phyloP scores from a whole-genome alignment of 64 coral and sea anemone species.

The Stichodactyla mertensii region DNA sequence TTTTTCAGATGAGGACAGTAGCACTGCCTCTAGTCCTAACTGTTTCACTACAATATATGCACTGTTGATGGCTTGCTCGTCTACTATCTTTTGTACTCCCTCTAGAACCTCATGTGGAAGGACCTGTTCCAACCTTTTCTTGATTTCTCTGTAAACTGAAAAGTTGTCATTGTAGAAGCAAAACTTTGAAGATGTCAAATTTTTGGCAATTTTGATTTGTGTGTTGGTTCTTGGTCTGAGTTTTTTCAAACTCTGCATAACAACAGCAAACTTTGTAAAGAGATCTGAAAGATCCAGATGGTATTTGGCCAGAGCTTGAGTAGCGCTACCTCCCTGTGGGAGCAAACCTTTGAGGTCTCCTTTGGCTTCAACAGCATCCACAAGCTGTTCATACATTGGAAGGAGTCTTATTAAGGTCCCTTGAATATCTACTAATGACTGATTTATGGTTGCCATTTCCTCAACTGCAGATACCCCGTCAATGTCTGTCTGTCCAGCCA shows the following conservation, averaged over 20 bases:
- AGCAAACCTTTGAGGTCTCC: slow-evolving; percentile 71
- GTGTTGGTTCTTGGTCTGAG: slow-evolving; percentile 77
- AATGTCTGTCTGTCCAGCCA: slow-evolving; percentile 31
- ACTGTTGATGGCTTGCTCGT: slow-evolving; percentile 86
- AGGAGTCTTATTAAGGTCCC: slow-evolving; percentile 56
- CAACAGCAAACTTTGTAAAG: slow-evolving; percentile 97
- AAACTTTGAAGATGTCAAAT: slow-evolving; percentile 71
- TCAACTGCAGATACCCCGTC: slow-evolving; percentile 43
- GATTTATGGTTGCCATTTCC: slow-evolving; percentile 53
- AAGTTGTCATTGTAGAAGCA: slow-evolving; percentile 85
- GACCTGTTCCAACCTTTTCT: slow-evolving; percentile 61
- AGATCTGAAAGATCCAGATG: slow-evolving; percentile 87
- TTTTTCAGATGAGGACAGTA: slow-evolving; percentile 56
- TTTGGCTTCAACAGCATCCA: slow-evolving; percentile 79
- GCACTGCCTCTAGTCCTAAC: slow-evolving; percentile 72
- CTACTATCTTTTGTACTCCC: slow-evolving; percentile 76
- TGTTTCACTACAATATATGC: slow-evolving; percentile 85
- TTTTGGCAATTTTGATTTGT: slow-evolving; percentile 79
- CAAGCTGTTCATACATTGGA: slow-evolving; percentile 81
- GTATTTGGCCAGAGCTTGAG: slow-evolving; percentile 71
- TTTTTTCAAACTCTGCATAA: slow-evolving; percentile 79
- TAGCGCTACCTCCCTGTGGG: slow-evolving; percentile 57
- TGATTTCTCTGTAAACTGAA: slow-evolving; percentile 62
- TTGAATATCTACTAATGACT: slow-evolving; percentile 52
- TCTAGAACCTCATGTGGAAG: slow-evolving; percentile 62